Percentiles rank a stretch among this genome's conserved stretches.
These are phyloP conservation scores for Sicus ferrugineus DNA, from an alignment of 2,888 invertebrate species.

Conservation along the genomic window DNA sequence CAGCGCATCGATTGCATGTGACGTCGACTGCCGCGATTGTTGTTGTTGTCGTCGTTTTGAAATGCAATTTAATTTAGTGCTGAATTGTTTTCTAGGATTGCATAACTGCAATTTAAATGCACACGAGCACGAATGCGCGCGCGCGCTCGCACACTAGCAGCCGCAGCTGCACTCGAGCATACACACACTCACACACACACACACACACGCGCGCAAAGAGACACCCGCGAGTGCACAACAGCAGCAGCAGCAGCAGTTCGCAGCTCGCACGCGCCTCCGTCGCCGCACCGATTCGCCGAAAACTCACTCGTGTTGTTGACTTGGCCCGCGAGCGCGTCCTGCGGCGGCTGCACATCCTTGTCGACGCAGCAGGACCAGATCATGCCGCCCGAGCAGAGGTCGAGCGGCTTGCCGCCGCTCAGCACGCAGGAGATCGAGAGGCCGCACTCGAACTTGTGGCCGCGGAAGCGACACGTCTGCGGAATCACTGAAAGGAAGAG, in stretches of 20 bases:
- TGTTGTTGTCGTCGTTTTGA: slow-evolving; percentile 49
- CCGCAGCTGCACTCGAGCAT: not conserved
- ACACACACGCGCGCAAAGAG: not conserved
- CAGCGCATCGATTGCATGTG: slow-evolving; percentile 20
- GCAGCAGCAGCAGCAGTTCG: slow-evolving; percentile 5
- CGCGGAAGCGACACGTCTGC: slow-evolving; percentile 85
- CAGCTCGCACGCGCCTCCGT: not conserved
- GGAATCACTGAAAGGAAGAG: slow-evolving; percentile 81
- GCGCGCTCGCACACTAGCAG: not conserved
- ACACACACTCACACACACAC: not conserved
- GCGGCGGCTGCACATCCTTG: slow-evolving; percentile 71
- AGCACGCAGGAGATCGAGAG: slow-evolving; percentile 90
- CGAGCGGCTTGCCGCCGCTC: slow-evolving; percentile 85
- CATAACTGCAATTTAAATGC: slow-evolving; percentile 46
- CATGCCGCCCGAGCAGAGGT: slow-evolving; percentile 91
- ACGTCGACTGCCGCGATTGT: slow-evolving; percentile 22
- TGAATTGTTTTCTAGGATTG: slow-evolving; percentile 51
- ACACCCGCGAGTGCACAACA: slow-evolving; percentile 38
- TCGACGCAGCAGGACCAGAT: slow-evolving; percentile 95
- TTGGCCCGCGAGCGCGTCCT: slow-evolving; percentile 69
- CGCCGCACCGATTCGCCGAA: not conserved
- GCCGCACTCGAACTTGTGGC: slow-evolving; percentile 87
- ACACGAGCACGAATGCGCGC: slow-evolving; percentile 20
- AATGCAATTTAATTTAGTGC: slow-evolving; percentile 56
- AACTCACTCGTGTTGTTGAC: slow-evolving; percentile 90